Evolutionary conservation across 2,888 invertebrate species (phyloP).

Genomic region (Limnephilus auricula): DNA sequence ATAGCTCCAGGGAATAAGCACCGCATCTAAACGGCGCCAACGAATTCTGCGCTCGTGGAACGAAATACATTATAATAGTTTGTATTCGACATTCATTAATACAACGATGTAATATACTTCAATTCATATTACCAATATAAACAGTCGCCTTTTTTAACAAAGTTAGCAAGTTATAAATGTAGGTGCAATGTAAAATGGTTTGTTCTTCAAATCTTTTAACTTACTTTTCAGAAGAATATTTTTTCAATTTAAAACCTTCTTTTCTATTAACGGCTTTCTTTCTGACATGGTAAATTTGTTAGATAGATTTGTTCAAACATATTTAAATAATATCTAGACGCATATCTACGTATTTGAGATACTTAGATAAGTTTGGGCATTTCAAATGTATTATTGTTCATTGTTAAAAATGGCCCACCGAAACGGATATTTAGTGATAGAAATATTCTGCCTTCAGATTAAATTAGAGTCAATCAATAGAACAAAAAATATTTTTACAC

Average conservation of each 20-base stretch:
- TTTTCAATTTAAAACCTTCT: too few species aligned
- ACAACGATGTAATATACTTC: not conserved
- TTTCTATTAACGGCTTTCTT: not conserved
- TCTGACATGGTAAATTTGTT: not conserved
- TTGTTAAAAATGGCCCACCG: not conserved
- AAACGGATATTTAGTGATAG: not conserved
- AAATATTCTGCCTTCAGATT: not conserved
- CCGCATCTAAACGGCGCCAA: slow-evolving; percentile 19
- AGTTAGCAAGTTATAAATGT: not conserved
- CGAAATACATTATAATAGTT: not conserved
- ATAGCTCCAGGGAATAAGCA: slow-evolving; percentile 24
- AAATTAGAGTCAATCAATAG: too few species aligned
- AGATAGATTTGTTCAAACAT: not conserved
- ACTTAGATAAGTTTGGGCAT: too few species aligned
- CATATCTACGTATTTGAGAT: too few species aligned
- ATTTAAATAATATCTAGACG: not conserved
- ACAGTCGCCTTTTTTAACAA: not conserved
- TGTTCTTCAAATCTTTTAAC: not conserved
- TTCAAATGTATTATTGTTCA: not conserved
- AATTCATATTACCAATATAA: not conserved
- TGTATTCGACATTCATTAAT: not conserved
- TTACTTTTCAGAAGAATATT: too few species aligned
- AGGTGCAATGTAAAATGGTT: not conserved
- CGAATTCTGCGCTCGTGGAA: slow-evolving; percentile 5
- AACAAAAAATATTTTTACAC: too few species aligned